Conservation (phyloP, 2,888 invertebrate species). For the Alloplasta piceator region DNA sequence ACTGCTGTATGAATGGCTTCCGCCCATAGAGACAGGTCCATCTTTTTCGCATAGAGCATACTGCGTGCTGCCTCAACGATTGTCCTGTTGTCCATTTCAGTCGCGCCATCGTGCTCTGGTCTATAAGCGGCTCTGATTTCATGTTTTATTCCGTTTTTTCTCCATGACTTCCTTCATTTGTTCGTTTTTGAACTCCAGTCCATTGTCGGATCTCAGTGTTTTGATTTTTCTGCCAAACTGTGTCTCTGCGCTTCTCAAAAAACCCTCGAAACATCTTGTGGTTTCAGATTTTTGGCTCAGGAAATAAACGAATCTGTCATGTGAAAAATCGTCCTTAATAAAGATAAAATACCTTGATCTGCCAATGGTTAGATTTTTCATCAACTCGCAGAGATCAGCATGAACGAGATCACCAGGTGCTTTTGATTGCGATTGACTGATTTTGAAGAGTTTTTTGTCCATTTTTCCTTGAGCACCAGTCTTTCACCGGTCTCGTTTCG, state of each 20-base stretch:
- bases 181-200: constrained; percentile 55
- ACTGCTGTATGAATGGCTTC: constrained; percentile 78
- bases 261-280: constrained; percentile 6
- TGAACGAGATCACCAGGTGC: constrained; percentile 6
- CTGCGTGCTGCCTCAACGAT: constrained; percentile 68
- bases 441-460: not conserved
- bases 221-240: constrained; percentile 44
- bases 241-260: constrained; percentile 24
- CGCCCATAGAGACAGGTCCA: constrained; percentile 75
- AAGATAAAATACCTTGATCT: constrained; percentile 47
- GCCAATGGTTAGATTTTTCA: constrained; percentile 17
- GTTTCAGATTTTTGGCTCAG: constrained; percentile 36
- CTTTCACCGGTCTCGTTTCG: not conserved
- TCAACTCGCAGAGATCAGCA: constrained; percentile 25
- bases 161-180: constrained; percentile 22
- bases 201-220: constrained; percentile 56
- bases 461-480: constrained; percentile 13
- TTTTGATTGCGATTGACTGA: not conserved
- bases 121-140: constrained; percentile 55
- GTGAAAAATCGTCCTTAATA: constrained; percentile 56
- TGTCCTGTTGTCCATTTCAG: constrained; percentile 73
- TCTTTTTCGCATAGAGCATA: constrained; percentile 62
- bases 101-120: constrained; percentile 64
- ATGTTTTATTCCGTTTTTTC: constrained; percentile 54
- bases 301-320: constrained; percentile 54